Base-by-base conservation (phyloP, 2,113 vertebrate species). In the Rhadina sibilatrix region DNA sequence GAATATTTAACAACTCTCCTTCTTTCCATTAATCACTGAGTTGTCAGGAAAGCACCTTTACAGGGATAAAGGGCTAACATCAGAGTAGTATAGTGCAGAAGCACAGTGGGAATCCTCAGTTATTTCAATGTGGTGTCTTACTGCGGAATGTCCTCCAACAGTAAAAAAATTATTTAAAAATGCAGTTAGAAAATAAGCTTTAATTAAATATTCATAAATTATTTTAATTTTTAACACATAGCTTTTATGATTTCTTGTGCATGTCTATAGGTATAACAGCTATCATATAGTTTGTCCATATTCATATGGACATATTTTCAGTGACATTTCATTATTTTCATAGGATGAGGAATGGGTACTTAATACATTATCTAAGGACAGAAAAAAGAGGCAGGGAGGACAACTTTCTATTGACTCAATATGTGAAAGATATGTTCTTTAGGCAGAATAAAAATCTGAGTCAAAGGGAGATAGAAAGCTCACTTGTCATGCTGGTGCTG, bases 1-100 rank as follows among this genome's bases (percentile, higher is more conserved):
- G 96, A 97, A 88, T 93, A 94, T 97, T 94, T 96, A 96, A 93
- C 57, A 84, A 82, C 5, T 52, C 3, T 5, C 38, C 42, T 94
- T 75, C 94, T 96, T 96, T 71, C 27, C 38, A 80, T 96, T 91
- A 90, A 93, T 95, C 76, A 70, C n/a, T 61, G 15, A 87, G 30
- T n/a, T 96, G 69, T 20, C 71, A 93, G 75, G 75, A 81, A 90
- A 89, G 28, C 78, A 54, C 24, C 16, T 47, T 77, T 90, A 69
- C 30, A 33, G 28, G 59, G 35, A 91, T 95, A 90, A 97, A 96
- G 27, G 15, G n/a, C 53, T 71, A 50, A 57, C 16, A 89, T 70
- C 76, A 93, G 54, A 94, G 37, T 49, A 87, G 3, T 25, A 35
- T 9, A 20, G 5, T 64, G 38, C 5, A 12, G 57, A 89, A 87